These are phyloP conservation scores for Fregata magnificens DNA, from an alignment of 2,113 vertebrate genomes.

Conservation along the genomic window DNA sequence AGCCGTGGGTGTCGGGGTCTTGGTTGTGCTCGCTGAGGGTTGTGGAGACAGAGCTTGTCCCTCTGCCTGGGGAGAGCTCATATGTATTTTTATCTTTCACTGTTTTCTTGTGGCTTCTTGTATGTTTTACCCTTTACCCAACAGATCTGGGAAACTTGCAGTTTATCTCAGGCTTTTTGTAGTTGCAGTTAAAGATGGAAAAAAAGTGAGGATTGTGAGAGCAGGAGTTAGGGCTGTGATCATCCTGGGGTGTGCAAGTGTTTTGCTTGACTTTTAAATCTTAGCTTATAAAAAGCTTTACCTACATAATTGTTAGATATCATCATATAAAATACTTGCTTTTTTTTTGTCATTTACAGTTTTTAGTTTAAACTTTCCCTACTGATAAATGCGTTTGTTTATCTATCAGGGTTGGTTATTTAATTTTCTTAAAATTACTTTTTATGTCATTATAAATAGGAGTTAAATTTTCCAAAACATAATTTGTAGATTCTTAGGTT, in stretches of 20 bases:
- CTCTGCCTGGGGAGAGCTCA: rapidly evolving
- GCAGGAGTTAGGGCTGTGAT: neutral
- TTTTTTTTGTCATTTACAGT: neutral
- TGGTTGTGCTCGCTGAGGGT: rapidly evolving
- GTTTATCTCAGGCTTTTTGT: neutral
- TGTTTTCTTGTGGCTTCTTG: neutral
- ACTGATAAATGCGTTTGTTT: neutral
- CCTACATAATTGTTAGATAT: neutral
- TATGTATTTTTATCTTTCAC: neutral
- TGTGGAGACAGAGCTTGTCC: neutral
- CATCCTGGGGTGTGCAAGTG: neutral
- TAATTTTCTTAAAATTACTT: neutral
- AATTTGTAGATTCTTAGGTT: too few relatives aligned
- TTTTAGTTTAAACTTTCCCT: neutral
- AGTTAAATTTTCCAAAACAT: neutral
- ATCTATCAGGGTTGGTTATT: neutral
- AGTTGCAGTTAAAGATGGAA: neutral
- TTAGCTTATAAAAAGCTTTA: neutral
- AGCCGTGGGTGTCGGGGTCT: rapidly evolving
- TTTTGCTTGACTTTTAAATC: neutral
- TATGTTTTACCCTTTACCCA: neutral
- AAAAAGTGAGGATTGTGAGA: neutral
- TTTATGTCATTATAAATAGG: neutral
- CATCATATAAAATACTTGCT: rapidly evolving
- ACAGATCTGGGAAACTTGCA: neutral